A percentile compares a stretch with the other conserved stretches of the same genome.
Evolutionary conservation across 2,888 invertebrate genomes (phyloP).

Genomic region (Drosophila atripex): DNA sequence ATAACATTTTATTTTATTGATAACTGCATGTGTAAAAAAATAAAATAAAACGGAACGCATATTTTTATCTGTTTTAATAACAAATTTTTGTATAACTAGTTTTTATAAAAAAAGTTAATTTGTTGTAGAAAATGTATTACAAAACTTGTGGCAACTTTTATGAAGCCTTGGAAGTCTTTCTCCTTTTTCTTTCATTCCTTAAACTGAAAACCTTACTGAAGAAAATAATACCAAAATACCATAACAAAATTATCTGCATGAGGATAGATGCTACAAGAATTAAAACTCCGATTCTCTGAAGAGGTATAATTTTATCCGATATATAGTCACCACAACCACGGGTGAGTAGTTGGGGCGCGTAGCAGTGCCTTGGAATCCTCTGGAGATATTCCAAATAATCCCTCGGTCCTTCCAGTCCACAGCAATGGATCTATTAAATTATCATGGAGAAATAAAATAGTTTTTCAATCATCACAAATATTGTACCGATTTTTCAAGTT

Average conservation of each 20-base stretch:
- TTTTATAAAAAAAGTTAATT: background rate
- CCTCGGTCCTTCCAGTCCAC: conserved; percentile 51
- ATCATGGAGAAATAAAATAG: background rate
- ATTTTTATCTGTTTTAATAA: no score
- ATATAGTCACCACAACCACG: conserved; percentile 40
- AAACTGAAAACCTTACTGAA: background rate
- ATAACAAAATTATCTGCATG: background rate
- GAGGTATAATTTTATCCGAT: background rate
- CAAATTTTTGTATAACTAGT: no score
- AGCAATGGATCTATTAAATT: conserved; percentile 41
- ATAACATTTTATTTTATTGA: background rate
- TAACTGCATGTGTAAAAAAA: background rate
- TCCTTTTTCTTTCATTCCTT: background rate
- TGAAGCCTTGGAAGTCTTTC: background rate
- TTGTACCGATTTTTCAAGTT: conserved; percentile 19
- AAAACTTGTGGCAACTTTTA: background rate
- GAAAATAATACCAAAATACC: background rate
- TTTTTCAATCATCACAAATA: background rate
- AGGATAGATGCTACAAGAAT: background rate
- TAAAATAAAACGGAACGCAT: no score
- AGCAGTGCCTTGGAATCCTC: conserved; percentile 38
- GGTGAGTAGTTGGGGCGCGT: conserved; percentile 22
- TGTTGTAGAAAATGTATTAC: background rate
- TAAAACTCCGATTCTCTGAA: background rate
- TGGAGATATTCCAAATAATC: conserved; percentile 43